Percentiles rank a stretch among this genome's conserved stretches.
phyloP scores from a whole-genome alignment of 2,113 vertebrate species.

The Ginglymostoma cirratum region DNA sequence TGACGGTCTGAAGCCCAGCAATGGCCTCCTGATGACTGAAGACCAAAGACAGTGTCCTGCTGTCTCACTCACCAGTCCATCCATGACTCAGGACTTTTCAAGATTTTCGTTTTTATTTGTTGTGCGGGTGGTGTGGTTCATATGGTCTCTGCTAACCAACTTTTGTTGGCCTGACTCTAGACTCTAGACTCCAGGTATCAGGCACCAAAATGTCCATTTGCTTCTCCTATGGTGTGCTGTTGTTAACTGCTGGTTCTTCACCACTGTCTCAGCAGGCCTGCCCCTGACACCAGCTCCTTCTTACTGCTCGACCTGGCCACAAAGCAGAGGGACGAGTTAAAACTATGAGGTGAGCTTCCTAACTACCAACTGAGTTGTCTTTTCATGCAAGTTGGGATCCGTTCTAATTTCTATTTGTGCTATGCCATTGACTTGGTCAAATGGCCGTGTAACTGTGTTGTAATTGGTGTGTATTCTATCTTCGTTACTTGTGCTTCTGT shows the following conservation, averaged over 20 bases:
- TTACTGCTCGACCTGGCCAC: not conserved
- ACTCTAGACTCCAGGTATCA: not conserved
- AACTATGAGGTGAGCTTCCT: not conserved
- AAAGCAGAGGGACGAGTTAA: not conserved
- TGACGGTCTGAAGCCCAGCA: not conserved
- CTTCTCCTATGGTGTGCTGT: not conserved
- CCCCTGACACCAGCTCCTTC: not conserved
- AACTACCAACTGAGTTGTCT: not conserved
- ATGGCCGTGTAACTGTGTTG: not conserved
- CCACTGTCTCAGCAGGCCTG: not conserved
- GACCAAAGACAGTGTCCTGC: not conserved
- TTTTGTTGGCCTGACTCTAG: not conserved
- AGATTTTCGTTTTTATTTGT: not conserved
- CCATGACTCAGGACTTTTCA: not conserved
- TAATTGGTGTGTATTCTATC: not conserved
- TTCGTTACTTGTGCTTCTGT: not conserved
- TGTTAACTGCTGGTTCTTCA: not conserved
- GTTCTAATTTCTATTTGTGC: not conserved
- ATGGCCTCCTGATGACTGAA: not conserved
- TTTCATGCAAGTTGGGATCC: too few relatives aligned
- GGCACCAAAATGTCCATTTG: not conserved
- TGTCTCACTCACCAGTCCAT: not conserved
- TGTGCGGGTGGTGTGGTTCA: not conserved
- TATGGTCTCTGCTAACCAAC: not conserved
- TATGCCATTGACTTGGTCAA: not conserved